These are phyloP conservation scores for Margaritifera margaritifera DNA, from an alignment of 2,888 invertebrate genomes.

Conservation along the genomic window DNA sequence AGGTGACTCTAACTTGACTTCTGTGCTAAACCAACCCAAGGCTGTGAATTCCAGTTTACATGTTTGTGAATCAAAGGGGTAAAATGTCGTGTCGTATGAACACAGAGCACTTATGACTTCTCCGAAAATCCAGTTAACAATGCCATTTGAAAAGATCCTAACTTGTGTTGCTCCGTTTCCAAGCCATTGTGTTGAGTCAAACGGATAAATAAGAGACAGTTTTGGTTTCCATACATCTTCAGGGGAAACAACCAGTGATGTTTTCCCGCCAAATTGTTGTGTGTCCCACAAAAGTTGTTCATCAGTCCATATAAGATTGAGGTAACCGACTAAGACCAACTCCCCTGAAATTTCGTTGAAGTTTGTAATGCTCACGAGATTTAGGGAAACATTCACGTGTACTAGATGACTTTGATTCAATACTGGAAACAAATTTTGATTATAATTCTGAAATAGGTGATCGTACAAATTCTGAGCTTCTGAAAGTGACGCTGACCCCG, in stretches of 20 bases:
- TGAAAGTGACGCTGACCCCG: background rate
- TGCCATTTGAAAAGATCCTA: constrained; percentile 12
- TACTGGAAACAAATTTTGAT: constrained; percentile 11
- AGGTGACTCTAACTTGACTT: background rate
- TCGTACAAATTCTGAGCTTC: constrained; percentile 5
- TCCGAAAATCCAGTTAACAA: constrained; percentile 6
- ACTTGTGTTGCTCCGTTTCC: constrained; percentile 6
- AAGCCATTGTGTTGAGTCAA: constrained; percentile 1
- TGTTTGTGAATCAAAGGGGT: constrained; percentile 25
- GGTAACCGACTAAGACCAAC: constrained; percentile 8
- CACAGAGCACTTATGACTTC: constrained; percentile 16
- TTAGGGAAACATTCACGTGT: background rate
- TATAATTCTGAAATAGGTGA: constrained; percentile 11
- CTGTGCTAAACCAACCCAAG: background rate
- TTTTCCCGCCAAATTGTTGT: constrained; percentile 1
- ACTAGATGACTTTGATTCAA: background rate
- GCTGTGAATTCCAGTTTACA: constrained; percentile 10
- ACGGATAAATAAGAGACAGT: constrained; percentile 10
- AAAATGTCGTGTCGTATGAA: constrained; percentile 22
- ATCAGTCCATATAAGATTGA: constrained; percentile 12
- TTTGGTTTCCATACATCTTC: constrained; percentile 23
- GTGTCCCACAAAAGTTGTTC: constrained; percentile 21
- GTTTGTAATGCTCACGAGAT: constrained; percentile 13
- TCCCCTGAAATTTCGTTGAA: constrained; percentile 27
- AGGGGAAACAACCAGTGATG: constrained; percentile 4